Evolutionary conservation across 2,113 vertebrate genomes (phyloP).

Genomic region (Tympanuchus pallidicinctus): DNA sequence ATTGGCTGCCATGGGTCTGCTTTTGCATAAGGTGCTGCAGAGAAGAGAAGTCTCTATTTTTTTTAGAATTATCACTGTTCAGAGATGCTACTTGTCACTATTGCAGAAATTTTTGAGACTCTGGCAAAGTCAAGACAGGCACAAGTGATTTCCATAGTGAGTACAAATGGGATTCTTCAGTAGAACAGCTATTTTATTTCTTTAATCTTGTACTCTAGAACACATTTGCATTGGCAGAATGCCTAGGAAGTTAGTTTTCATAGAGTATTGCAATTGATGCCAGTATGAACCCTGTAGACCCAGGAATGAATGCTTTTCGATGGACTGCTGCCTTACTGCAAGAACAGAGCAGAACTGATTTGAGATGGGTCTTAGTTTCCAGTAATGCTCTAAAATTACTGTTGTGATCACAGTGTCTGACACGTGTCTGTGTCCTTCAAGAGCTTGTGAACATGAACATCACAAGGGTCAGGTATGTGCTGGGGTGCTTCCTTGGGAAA

Average conservation of each 20-base stretch:
- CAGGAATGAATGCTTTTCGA: neutral
- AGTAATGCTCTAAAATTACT: neutral
- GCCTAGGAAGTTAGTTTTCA: neutral
- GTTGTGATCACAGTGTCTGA: neutral
- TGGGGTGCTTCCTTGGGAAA: neutral
- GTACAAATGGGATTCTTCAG: neutral
- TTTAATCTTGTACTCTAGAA: neutral
- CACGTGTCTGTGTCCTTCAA: neutral
- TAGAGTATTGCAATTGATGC: neutral
- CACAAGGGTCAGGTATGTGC: neutral
- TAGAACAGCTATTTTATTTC: neutral
- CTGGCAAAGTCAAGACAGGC: neutral
- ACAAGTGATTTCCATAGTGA: constrained; percentile 1
- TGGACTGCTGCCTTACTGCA: neutral
- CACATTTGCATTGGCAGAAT: neutral
- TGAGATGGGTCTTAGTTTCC: neutral
- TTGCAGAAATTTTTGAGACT: neutral
- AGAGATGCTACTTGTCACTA: neutral
- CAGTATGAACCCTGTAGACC: neutral
- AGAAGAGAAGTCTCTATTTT: neutral
- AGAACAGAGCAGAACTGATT: neutral
- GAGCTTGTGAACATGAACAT: neutral
- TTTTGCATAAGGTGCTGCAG: neutral
- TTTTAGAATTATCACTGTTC: neutral
- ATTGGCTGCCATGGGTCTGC: neutral